phyloP scores from a whole-genome alignment of 2,888 invertebrate species.

The Abrostola triplasia region DNA sequence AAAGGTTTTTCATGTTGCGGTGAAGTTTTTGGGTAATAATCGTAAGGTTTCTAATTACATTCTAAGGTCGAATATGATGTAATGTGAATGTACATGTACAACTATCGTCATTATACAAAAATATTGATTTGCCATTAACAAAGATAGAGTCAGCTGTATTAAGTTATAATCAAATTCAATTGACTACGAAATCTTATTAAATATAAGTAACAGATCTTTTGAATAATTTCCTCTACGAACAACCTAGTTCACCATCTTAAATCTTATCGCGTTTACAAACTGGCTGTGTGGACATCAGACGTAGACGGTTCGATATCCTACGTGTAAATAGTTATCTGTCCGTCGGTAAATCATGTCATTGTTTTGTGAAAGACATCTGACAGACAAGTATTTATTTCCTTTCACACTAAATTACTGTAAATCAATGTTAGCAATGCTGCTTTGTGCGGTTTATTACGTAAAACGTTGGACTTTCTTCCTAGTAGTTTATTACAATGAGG shows the following conservation, averaged over 20 bases:
- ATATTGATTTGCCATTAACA: no score
- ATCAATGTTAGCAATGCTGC: conserved; percentile 39
- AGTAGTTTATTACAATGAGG: conserved; percentile 31
- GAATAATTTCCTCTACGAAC: conserved; percentile 20
- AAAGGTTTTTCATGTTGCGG: conserved; percentile 4
- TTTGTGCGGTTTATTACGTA: conserved; percentile 40
- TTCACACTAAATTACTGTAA: conserved; percentile 57
- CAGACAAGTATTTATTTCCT: conserved; percentile 66
- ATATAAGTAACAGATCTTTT: no score
- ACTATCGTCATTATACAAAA: no score
- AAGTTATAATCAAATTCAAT: neutral
- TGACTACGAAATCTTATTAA: neutral
- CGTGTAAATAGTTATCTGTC: conserved; percentile 63
- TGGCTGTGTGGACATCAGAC: conserved; percentile 41
- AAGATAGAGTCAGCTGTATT: no score
- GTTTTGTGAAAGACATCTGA: conserved; percentile 65
- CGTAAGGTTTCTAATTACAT: no score
- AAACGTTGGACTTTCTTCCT: conserved; percentile 42
- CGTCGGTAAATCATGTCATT: conserved; percentile 67
- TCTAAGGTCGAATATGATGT: no score
- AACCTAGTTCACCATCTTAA: conserved; percentile 31
- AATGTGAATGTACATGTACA: no score
- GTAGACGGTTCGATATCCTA: conserved; percentile 54
- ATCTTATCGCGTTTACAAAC: conserved; percentile 50
- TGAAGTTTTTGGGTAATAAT: no score